These are phyloP conservation scores for Pholis gunnellus DNA, from an alignment of 2,113 vertebrate species.

Conservation along the genomic window DNA sequence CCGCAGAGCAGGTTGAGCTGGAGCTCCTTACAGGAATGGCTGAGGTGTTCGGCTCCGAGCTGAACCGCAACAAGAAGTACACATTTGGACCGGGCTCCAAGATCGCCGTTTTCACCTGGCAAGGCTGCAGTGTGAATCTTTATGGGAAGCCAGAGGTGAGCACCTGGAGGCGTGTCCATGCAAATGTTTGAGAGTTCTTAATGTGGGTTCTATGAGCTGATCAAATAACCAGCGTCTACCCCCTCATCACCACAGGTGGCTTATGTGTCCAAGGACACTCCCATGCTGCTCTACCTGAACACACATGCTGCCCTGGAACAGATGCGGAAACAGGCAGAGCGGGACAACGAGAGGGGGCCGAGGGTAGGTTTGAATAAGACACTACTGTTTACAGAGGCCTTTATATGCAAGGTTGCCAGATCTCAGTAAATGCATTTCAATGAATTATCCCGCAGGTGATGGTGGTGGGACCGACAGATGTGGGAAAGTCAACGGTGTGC, in stretches of 20 bases:
- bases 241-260: slow-evolving; percentile 83
- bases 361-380: slow-evolving; percentile 74
- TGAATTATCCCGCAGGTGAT: slow-evolving; percentile 84
- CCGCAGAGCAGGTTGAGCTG: slow-evolving; percentile 87
- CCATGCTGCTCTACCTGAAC: slow-evolving; percentile 97
- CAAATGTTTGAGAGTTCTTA: neutral
- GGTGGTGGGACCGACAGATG: slow-evolving; percentile 96
- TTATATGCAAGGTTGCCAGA: neutral
- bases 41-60: slow-evolving; percentile 96
- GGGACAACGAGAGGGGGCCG: slow-evolving; percentile 94
- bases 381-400: neutral
- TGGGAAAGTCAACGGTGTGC: slow-evolving; percentile 95
- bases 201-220: neutral
- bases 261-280: slow-evolving; percentile 95
- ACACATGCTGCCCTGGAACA: slow-evolving; percentile 97
- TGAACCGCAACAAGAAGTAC: slow-evolving; percentile 97
- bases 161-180: neutral
- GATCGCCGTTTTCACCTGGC: slow-evolving; percentile 98
- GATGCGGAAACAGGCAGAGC: slow-evolving; percentile 96
- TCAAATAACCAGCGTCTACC: slow-evolving; percentile 8
- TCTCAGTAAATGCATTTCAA: neutral
- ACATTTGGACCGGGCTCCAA: slow-evolving; percentile 94
- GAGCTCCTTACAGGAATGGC: slow-evolving; percentile 94
- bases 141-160: slow-evolving; percentile 92
- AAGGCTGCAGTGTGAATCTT: slow-evolving; percentile 93